Conservation (phyloP, 2,797 vertebrate genomes). For the Myotis vivesi region DNA sequence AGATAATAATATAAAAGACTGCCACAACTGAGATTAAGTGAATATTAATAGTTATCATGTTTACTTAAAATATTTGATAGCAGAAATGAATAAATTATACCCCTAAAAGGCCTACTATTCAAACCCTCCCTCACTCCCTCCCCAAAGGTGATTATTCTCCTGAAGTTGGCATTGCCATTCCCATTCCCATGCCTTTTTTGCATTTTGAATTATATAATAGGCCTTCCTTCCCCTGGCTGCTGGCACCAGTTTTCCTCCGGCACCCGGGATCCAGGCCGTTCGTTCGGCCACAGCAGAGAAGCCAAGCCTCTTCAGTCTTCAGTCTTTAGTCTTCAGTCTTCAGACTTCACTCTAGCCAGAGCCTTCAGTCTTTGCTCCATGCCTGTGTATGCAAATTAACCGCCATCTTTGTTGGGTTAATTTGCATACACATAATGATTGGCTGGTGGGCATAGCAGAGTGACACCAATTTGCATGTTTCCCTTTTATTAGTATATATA, state of each 20-base stretch:
- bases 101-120: background rate
- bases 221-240: too few relatives aligned
- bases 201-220: background rate
- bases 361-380: too few relatives aligned
- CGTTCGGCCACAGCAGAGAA: rapidly evolving
- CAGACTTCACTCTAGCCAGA: too few relatives aligned
- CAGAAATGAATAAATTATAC: background rate
- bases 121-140: background rate
- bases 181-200: background rate
- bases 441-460: too few relatives aligned
- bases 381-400: too few relatives aligned
- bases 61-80: constrained; percentile 22
- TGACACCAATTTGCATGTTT: too few relatives aligned
- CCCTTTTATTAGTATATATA: background rate
- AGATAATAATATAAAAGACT: background rate
- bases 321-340: too few relatives aligned
- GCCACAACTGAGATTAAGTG: background rate
- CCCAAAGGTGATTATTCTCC: background rate
- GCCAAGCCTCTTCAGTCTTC: too few relatives aligned
- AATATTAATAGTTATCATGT: background rate
- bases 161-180: background rate
- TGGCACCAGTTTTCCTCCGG: too few relatives aligned
- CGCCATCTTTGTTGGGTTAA: too few relatives aligned
- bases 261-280: too few relatives aligned
- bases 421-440: too few relatives aligned